phyloP scores from a whole-genome alignment of 2,888 invertebrate species.

The Heliconius hortense region DNA sequence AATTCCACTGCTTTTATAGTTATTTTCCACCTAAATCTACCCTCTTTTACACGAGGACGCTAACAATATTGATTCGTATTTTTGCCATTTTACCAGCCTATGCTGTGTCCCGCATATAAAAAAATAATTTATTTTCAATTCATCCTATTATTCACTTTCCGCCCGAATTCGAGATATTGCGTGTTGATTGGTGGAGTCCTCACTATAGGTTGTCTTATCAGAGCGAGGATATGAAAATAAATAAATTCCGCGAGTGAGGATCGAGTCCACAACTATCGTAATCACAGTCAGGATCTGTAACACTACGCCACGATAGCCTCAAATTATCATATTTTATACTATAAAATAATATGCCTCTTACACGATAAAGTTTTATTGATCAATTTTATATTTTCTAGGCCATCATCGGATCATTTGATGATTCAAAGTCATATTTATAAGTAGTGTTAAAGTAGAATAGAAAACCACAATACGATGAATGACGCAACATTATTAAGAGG shows the following conservation, averaged over 20 bases:
- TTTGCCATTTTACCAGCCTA: no score
- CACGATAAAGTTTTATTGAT: background rate
- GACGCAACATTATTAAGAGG: slow-evolving; percentile 7
- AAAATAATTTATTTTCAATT: no score
- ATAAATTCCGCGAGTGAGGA: background rate
- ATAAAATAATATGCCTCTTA: background rate
- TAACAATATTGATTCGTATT: no score
- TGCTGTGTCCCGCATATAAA: no score
- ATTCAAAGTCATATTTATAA: slow-evolving; percentile 23
- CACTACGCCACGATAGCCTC: background rate
- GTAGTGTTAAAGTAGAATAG: slow-evolving; percentile 16
- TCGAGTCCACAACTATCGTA: background rate
- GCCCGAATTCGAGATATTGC: no score
- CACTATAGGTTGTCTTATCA: no score
- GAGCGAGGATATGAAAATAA: no score
- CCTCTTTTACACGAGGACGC: no score
- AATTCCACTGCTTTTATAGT: no score
- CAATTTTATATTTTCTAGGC: slow-evolving; percentile 3
- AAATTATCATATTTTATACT: background rate
- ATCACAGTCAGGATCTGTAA: background rate
- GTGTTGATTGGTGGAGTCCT: no score
- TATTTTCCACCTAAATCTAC: no score
- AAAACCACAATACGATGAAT: slow-evolving; percentile 28
- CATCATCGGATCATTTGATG: slow-evolving; percentile 16
- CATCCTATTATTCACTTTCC: no score